Percentiles rank a stretch among this genome's conserved stretches.
Evolutionary conservation across 2,113 vertebrate species (phyloP).

Genomic region (Tringa solitaria): DNA sequence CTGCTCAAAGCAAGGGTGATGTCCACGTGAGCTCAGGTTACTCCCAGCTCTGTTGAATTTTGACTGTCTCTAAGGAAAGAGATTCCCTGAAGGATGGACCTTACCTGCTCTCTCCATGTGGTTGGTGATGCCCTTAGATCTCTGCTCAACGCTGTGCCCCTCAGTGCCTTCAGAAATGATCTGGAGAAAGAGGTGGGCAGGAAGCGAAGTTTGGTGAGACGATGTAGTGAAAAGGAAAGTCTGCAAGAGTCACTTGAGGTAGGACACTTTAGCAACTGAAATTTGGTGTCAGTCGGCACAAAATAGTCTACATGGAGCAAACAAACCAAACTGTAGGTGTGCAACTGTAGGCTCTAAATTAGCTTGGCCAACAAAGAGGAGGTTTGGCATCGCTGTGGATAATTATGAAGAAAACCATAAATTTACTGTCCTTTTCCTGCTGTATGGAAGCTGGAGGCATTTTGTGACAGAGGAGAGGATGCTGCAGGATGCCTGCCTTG

Average conservation of each 20-base stretch:
- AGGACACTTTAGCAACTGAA: background rate
- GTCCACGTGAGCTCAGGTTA: fast-evolving
- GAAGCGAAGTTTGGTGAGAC: background rate
- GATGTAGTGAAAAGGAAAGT: background rate
- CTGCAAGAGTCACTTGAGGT: background rate
- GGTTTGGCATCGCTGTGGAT: background rate
- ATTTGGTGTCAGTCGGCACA: background rate
- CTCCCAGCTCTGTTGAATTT: background rate
- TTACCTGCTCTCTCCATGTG: background rate
- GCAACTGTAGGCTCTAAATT: background rate
- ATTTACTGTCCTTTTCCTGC: background rate
- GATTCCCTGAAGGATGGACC: background rate
- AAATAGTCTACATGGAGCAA: fast-evolving
- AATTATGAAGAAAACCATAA: background rate
- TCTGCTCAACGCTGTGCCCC: background rate
- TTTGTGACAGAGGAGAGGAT: background rate
- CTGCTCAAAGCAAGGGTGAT: background rate
- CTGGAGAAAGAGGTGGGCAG: background rate
- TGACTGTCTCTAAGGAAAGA: background rate
- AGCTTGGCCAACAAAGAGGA: background rate
- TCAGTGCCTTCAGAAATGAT: background rate
- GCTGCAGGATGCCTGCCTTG: background rate
- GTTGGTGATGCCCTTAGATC: background rate
- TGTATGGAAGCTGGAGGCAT: fast-evolving
- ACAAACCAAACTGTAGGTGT: background rate